Evolutionary conservation across 2,113 vertebrate genomes (phyloP), one percentile per base, ranked within the genome.

Genomic region (Aspiorhynchus laticeps): DNA sequence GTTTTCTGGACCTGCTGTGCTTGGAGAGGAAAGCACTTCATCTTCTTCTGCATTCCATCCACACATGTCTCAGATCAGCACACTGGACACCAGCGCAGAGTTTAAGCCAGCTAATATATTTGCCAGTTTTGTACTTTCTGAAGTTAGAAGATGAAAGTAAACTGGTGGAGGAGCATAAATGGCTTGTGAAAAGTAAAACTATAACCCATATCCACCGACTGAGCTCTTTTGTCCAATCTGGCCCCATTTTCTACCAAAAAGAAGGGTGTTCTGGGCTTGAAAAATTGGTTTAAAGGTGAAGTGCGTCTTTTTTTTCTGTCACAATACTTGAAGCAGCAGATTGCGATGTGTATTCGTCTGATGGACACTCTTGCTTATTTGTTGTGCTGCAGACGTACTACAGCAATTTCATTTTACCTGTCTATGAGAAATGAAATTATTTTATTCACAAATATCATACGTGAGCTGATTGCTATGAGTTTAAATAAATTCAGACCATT

Each of bases 1-100:
- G 46, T 77, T 89, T 63, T 74, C 36, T 82, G 43, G 71, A 26
- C 53, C 83, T 63, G 56, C 67, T 84, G 84, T 80, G 74, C 43
- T 83, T 4, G 31, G 48, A 83, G 73, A 38, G 82, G 71, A 77
- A 88, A 81, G 65, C 84, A 59, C 56, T 33, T 48, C 61, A 85
- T 36, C 12, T 24, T 63, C n/a, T 87, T 21, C 43, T 61, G 61
- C 59, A 82, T 82, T 82, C 61, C 74, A 85, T 63, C 14, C 80
- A 85, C 33, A 67, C 56, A 24, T 85, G 43, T 79, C 59, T 85
- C 59, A 85, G 9, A 48, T 78, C 84, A 46, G 38, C n/a, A 53
- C 51, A 67, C 14, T 43, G 77, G 28, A 46, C 26, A 41, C 74
- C 75, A 19, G 75, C 26, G 24, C 48, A 77, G 6, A 77, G 41